phyloP scores from a whole-genome alignment of 2,888 invertebrate genomes.

The Drosophila buzzatii region DNA sequence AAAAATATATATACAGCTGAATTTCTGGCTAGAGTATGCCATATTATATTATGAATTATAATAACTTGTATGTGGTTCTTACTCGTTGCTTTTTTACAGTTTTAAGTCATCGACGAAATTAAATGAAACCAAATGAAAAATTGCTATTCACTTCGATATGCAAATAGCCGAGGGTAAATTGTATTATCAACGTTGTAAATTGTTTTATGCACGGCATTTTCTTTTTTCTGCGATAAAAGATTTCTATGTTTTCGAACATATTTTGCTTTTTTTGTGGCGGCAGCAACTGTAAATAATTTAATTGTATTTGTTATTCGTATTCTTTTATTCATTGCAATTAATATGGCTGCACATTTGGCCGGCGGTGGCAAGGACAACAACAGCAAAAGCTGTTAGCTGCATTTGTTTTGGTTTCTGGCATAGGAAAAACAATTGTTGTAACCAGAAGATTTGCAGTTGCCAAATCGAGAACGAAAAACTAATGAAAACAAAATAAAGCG shows the following conservation, averaged over 20 bases:
- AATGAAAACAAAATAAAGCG: conserved; percentile 41
- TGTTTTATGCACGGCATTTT: background rate
- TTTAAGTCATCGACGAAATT: conserved; percentile 1
- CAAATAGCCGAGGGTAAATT: conserved; percentile 5
- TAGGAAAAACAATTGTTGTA: conserved; percentile 28
- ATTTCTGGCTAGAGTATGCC: too few species aligned
- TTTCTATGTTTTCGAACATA: background rate
- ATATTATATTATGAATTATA: too few species aligned
- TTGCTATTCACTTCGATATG: background rate
- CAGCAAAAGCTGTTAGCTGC: conserved; percentile 21
- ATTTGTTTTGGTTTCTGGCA: conserved; percentile 28
- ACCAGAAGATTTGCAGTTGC: conserved; percentile 33
- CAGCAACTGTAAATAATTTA: conserved; percentile 17
- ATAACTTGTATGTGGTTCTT: background rate
- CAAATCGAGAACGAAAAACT: conserved; percentile 31
- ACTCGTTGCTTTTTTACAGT: background rate
- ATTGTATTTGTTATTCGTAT: conserved; percentile 5
- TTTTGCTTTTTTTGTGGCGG: conserved; percentile 2
- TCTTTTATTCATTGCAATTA: conserved; percentile 26
- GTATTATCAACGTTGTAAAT: background rate
- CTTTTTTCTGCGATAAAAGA: background rate
- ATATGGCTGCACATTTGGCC: conserved; percentile 15
- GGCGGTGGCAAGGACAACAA: conserved; percentile 5
- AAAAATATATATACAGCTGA: conserved; percentile 3
- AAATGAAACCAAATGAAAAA: background rate